Evolutionary conservation across 53 echinoderm and acorn worm genomes (phyloP).

Genomic region (Arbacia lixula): DNA sequence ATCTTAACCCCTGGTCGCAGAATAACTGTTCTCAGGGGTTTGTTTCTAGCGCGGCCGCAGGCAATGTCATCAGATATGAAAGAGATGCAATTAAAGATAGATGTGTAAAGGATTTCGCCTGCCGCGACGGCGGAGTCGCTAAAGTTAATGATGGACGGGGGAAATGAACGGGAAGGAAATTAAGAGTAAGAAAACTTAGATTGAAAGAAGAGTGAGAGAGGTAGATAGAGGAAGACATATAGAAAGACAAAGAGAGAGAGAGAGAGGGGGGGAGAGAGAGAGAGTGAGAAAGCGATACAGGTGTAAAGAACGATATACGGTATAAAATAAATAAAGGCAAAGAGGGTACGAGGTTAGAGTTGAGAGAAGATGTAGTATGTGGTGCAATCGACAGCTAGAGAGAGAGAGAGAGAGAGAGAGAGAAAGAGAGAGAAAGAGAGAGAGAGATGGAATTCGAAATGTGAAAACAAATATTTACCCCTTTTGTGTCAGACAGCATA

Average conservation of each 20-base stretch:
- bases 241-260: neutral
- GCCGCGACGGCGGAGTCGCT: neutral
- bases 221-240: neutral
- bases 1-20: no score
- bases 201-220: neutral
- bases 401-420: neutral
- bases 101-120: conserved; percentile 19
- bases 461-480: no score
- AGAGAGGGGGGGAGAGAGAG: neutral
- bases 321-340: neutral
- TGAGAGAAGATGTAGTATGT: no score
- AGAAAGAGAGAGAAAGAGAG: neutral
- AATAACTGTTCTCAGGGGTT: no score
- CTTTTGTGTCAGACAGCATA: no score
- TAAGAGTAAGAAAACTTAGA: neutral
- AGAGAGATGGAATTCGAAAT: neutral
- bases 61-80: neutral
- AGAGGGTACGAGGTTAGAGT: neutral
- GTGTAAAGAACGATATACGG: neutral
- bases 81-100: conserved; percentile 18
- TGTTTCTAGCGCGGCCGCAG: neutral
- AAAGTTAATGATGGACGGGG: neutral
- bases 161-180: neutral
- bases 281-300: neutral
- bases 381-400: neutral